A percentile compares a stretch with the other conserved stretches of the same genome.
phyloP scores from a whole-genome alignment of 2,113 vertebrate species.

The Hyaena hyaena region DNA sequence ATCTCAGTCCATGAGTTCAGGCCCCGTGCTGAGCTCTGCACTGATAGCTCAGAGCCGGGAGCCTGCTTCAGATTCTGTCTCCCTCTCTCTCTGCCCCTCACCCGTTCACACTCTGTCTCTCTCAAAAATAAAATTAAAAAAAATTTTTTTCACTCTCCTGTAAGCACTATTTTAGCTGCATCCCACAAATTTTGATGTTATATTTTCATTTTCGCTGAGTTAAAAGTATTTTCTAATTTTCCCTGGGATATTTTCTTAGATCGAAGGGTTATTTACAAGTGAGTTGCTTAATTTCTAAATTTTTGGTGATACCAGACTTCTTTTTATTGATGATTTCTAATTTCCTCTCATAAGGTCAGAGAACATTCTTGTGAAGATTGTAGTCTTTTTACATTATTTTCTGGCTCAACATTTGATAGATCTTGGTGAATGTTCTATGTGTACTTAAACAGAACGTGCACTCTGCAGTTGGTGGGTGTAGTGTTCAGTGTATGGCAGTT shows the following conservation, averaged over 20 bases:
- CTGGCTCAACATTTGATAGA: background rate
- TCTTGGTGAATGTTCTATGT: background rate
- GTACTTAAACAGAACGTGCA: background rate
- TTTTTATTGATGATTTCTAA: background rate
- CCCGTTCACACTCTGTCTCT: no score
- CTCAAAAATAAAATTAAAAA: no score
- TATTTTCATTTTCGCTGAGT: background rate
- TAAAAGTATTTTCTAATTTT: background rate
- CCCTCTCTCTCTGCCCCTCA: no score
- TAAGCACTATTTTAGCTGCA: background rate
- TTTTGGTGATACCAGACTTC: background rate
- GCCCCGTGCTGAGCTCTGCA: no score
- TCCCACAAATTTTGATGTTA: background rate
- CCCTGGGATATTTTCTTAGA: background rate
- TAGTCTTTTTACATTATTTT: background rate
- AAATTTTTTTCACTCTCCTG: background rate
- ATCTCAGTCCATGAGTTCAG: no score
- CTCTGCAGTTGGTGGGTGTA: background rate
- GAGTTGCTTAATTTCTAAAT: constrained; percentile 9
- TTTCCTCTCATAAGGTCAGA: background rate
- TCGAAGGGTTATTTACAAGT: background rate
- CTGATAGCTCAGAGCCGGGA: no score
- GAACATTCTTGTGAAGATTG: background rate
- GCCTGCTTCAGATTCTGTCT: no score
- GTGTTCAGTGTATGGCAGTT: background rate